These are phyloP conservation scores for Garrulus glandarius DNA, from an alignment of 2,797 vertebrate species.

Conservation along the genomic window DNA sequence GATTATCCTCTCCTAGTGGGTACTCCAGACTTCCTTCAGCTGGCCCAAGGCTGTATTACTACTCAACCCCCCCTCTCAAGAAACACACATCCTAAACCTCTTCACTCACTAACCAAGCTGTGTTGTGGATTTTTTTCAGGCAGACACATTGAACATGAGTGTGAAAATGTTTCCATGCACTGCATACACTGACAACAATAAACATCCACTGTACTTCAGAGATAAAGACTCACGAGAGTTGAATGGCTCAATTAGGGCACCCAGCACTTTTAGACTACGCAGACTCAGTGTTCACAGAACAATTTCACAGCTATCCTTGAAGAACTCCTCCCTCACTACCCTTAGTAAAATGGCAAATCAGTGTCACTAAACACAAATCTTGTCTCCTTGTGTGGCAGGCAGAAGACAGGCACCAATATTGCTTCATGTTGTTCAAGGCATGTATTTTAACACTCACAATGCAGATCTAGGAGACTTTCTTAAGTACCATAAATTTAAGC, in stretches of 20 bases:
- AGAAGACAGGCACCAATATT: neutral
- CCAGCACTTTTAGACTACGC: neutral
- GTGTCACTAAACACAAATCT: neutral
- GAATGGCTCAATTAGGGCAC: neutral
- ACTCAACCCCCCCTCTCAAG: neutral
- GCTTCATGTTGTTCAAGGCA: neutral
- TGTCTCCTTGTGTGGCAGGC: neutral
- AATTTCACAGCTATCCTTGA: neutral
- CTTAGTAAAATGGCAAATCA: neutral
- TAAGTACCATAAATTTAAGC: neutral
- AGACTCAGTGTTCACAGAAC: neutral
- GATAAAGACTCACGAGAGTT: neutral
- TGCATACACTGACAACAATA: neutral
- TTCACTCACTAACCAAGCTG: neutral
- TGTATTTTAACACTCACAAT: neutral
- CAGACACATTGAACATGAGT: neutral
- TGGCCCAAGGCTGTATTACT: neutral
- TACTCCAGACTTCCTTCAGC: neutral
- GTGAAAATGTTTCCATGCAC: neutral
- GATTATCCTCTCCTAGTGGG: neutral
- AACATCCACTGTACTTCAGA: neutral
- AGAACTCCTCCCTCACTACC: neutral
- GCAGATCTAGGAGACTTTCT: neutral
- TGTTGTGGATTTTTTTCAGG: fast-evolving
- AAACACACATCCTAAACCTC: neutral